phyloP scores from a whole-genome alignment of 2,888 invertebrate species.

The Salpingus planirostris region DNA sequence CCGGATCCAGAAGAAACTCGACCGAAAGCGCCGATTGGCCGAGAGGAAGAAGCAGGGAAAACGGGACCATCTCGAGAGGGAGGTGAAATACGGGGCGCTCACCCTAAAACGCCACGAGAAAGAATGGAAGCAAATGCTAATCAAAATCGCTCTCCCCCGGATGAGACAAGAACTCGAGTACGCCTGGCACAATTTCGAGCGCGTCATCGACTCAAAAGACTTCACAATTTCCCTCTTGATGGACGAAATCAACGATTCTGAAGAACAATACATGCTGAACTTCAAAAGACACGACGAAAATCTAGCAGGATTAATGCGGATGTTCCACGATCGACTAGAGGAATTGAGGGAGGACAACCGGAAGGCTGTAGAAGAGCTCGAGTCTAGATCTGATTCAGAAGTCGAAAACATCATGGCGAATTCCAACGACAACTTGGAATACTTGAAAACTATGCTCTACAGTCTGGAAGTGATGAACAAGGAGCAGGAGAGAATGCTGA shows the following conservation, averaged over 20 bases:
- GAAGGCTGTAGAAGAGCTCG: slow-evolving; percentile 22
- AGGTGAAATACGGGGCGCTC: slow-evolving; percentile 34
- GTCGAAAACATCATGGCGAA: slow-evolving; percentile 38
- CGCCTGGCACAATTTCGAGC: slow-evolving; percentile 42
- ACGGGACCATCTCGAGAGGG: slow-evolving; percentile 34
- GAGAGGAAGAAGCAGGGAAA: slow-evolving; percentile 27
- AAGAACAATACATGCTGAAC: slow-evolving; percentile 39
- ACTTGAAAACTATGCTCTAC: slow-evolving; percentile 43
- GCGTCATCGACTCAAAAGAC: slow-evolving; percentile 42
- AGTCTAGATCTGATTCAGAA: slow-evolving; percentile 38
- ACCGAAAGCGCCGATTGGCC: slow-evolving; percentile 23
- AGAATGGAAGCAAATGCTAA: slow-evolving; percentile 39
- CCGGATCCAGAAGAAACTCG: slow-evolving; percentile 21
- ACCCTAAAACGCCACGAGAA: slow-evolving; percentile 32
- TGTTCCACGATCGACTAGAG: slow-evolving; percentile 32
- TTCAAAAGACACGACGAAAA: slow-evolving; percentile 34
- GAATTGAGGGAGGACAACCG: slow-evolving; percentile 31
- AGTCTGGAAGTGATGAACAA: slow-evolving; percentile 43
- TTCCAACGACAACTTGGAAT: slow-evolving; percentile 42
- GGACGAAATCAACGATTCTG: slow-evolving; percentile 37
- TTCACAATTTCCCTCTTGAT: slow-evolving; percentile 38
- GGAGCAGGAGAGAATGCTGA: slow-evolving; percentile 28
- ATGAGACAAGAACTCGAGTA: slow-evolving; percentile 38
- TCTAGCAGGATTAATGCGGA: slow-evolving; percentile 35
- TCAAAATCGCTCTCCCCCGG: slow-evolving; percentile 35